Percentiles rank a stretch among this genome's conserved stretches.
phyloP scores from a whole-genome alignment of 2,888 invertebrate species.

The Ctena decussata region DNA sequence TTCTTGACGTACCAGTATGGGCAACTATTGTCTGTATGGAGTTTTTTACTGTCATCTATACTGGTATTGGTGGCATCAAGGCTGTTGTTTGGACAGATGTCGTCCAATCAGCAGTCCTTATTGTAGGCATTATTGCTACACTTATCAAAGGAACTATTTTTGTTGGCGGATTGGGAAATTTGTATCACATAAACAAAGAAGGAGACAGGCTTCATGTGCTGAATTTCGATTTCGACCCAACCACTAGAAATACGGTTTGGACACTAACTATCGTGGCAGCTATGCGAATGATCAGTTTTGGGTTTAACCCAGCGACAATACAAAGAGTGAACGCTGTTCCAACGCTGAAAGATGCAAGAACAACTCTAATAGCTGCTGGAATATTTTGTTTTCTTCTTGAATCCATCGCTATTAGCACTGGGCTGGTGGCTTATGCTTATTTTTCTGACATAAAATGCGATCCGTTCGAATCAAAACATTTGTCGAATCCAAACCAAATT shows the following conservation, averaged over 20 bases:
- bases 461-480: constrained; percentile 9
- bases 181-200: neutral
- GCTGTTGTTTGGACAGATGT: constrained; percentile 36
- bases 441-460: neutral
- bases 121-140: constrained; percentile 12
- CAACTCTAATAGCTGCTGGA: neutral
- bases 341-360: constrained; percentile 19
- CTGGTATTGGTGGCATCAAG: constrained; percentile 21
- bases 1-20: constrained; percentile 10
- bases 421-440: constrained; percentile 45
- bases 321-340: constrained; percentile 49
- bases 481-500: constrained; percentile 41
- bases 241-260: constrained; percentile 52
- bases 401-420: neutral
- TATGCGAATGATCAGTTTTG: constrained; percentile 28
- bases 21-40: constrained; percentile 11
- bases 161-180: neutral
- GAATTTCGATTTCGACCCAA: constrained; percentile 46
- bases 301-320: constrained; percentile 37
- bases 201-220: constrained; percentile 3
- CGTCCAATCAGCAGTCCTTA: constrained; percentile 18
- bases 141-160: constrained; percentile 4
- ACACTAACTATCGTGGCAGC: constrained; percentile 37
- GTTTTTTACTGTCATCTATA: neutral
- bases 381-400: constrained; percentile 8